Base-by-base conservation (phyloP, 2,797 vertebrate species). In the Parotocinclus haroldoi region DNA sequence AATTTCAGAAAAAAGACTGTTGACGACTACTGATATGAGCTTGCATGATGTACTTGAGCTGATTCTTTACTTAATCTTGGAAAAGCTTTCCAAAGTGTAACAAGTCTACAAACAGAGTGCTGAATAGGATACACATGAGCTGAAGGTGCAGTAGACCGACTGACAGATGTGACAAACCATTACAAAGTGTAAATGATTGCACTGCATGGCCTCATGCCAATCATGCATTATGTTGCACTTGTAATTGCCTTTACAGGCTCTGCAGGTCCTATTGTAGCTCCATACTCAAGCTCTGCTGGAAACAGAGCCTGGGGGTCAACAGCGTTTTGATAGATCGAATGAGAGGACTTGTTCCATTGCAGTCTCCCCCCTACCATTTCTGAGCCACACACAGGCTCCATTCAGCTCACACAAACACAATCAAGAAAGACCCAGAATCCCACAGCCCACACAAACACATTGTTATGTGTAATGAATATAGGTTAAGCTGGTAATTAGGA, bases 341-440 rank as follows among this genome's bases (percentile, higher is more conserved):
- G 72, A 78, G 58, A 63, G 38, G 64, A 76, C 79, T 85, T 81
- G 80, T 85, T 86, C 81, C 82, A 82, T 82, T 82, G 79, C 85
- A 84, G 88, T 84, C 82, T 66, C 58, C 49, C 66, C 27, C 45
- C 44, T 4, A 49, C 55, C 56, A 64, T 58, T 42, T 13, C 45
- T 57, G 51, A 58, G 16, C 53, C 4, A 58, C 44, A 83, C 68
- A 62, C 57, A 72, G 48, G 6, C 53, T 51, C 44, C 39, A 62
- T 65, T 68, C 17, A 79, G 76, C 76, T 76, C 74, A 18, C 63
- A 44, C 39, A 46, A 16, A 37, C 49, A 27, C 60, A 37, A 13
- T 9, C 39, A 66, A 52, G 16, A 18, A 49, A 44, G 50, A 51
- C 58, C 17, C 14, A 50, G 53, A 69, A 59, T 75, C 54, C 48